Base-by-base conservation (phyloP, 2,888 invertebrate species). In the Fragum whitleyi region DNA sequence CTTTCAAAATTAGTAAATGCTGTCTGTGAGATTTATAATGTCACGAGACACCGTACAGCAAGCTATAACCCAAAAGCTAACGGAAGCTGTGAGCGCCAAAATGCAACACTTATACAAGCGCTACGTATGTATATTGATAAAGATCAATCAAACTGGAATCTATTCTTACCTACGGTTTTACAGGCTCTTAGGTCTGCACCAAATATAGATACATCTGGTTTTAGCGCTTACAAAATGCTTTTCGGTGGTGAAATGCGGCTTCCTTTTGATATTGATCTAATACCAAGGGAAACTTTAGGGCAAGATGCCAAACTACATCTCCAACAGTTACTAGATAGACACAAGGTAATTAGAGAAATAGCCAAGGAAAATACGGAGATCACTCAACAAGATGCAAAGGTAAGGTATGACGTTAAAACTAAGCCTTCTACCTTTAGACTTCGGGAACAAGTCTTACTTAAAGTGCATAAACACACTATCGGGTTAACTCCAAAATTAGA, bases 241-340 rank as follows among this genome's bases (percentile, higher is more conserved):
- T n/a, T n/a, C n/a, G n/a, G n/a, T n/a, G n/a, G n/a, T n/a, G n/a
- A n/a, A n/a, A 70, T 85, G 47, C 84, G 86, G 57, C 74, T 28
- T 19, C 79, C 7, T 79, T 76, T 79, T 77, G 84, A 84, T 68
- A 76, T 76, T 69, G 73, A n/a, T n/a, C n/a, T n/a, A n/a, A n/a
- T n/a, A n/a, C n/a, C n/a, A n/a, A n/a, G n/a, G n/a, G n/a, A n/a
- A 7, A 70, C 28, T 14, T 55, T 76, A 26, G 36, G n/a, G 29
- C 75, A 61, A 19, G 29, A 72, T n/a, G 74, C 51, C n/a, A 73
- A 70, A 65, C 21, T 28, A 2, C 39, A 69, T 65, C 62, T 83
- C 7, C 51, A n/a, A 7, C 28, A 83, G 51, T 23, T 79, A 11
- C 26, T 76, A 19, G 61, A 76, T 7, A 75, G 57, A 42, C 39